phyloP scores from a whole-genome alignment of 2,888 invertebrate species.

The Leptinotarsa juncta region DNA sequence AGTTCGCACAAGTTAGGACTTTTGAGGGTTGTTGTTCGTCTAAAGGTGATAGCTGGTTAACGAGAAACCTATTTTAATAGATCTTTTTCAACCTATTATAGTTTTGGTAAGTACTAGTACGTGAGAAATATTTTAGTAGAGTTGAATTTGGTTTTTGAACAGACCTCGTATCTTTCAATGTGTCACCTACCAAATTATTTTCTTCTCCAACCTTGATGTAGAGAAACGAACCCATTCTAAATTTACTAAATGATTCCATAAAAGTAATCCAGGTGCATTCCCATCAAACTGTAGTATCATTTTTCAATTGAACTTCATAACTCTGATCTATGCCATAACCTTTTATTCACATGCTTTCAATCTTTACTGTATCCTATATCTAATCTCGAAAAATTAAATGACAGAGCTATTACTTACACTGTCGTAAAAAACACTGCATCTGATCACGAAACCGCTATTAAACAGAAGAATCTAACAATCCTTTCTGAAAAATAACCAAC shows the following conservation, averaged over 20 bases:
- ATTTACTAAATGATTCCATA: neutral
- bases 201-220: too few relatives aligned
- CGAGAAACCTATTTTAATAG: too few relatives aligned
- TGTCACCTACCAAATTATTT: too few relatives aligned
- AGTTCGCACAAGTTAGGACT: too few relatives aligned
- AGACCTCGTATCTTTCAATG: too few relatives aligned
- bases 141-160: too few relatives aligned
- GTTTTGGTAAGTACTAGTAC: too few relatives aligned
- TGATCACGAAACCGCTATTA: constrained; percentile 23
- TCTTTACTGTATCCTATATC: constrained; percentile 17
- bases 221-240: too few relatives aligned
- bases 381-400: constrained; percentile 18
- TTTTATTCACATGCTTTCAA: constrained; percentile 11
- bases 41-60: too few relatives aligned
- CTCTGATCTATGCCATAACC: neutral
- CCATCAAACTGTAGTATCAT: neutral
- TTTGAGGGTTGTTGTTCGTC: too few relatives aligned
- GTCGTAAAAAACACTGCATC: constrained; percentile 19
- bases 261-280: neutral
- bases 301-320: neutral
- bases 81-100: too few relatives aligned
- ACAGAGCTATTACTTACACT: constrained; percentile 24
- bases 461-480: constrained; percentile 18
- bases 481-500: constrained; percentile 23
- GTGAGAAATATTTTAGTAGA: too few relatives aligned